Conservation (phyloP, 2,797 vertebrate genomes). For the Nyctibius grandis region DNA sequence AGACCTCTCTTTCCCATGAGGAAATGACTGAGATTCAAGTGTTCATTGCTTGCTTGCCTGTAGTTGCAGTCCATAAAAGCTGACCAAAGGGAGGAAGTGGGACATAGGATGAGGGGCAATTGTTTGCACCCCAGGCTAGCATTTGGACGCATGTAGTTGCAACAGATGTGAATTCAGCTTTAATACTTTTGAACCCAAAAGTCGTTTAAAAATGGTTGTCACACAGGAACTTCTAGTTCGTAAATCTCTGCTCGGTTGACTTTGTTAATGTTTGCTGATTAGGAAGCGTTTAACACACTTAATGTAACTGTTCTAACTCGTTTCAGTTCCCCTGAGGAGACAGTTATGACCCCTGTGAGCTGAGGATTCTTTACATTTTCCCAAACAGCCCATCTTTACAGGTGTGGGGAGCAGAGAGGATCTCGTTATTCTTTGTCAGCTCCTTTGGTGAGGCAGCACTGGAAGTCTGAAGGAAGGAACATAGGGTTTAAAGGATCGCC, state of each 20-base stretch:
- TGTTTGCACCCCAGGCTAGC: background rate
- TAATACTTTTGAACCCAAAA: background rate
- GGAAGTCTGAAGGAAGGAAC: background rate
- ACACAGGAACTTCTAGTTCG: background rate
- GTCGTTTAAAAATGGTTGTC: background rate
- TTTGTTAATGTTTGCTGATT: background rate
- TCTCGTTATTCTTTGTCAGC: background rate
- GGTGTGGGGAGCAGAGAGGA: background rate
- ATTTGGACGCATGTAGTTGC: background rate
- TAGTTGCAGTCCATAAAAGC: background rate
- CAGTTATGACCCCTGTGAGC: background rate
- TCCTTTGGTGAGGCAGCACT: background rate
- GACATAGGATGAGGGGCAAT: fast-evolving
- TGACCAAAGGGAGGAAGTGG: background rate
- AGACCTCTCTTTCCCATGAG: background rate
- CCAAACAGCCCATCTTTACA: background rate
- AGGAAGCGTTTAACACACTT: background rate
- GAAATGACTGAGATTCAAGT: background rate
- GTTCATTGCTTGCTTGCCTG: background rate
- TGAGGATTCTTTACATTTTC: background rate
- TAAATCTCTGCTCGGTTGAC: background rate
- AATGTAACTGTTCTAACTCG: background rate
- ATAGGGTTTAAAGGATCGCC: background rate
- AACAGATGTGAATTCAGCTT: background rate
- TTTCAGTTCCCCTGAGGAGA: background rate